Conservation (phyloP, 2,113 vertebrate genomes). For the Dolichotis patagonum region DNA sequence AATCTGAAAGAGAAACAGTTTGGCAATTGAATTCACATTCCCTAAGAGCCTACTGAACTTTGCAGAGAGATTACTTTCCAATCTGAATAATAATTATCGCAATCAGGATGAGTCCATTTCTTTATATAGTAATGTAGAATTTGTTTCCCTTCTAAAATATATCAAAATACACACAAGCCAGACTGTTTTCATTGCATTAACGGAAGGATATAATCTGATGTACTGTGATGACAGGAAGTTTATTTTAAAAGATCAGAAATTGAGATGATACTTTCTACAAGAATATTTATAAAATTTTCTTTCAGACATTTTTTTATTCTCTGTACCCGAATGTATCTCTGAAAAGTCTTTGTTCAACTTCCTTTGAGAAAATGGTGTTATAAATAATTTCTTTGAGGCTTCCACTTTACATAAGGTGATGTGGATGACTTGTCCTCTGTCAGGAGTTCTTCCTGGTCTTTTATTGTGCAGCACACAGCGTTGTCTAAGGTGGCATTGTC, state of each 20-base stretch:
- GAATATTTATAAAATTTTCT: neutral
- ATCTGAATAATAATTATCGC: neutral
- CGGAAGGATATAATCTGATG: neutral
- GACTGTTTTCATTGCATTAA: neutral
- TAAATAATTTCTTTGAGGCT: neutral
- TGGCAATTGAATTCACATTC: neutral
- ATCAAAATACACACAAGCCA: neutral
- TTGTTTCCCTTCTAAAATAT: neutral
- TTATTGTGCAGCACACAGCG: neutral
- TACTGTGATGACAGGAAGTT: neutral
- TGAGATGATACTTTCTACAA: neutral
- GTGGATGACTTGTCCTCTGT: neutral
- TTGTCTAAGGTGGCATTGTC: neutral
- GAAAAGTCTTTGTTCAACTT: constrained; percentile 15
- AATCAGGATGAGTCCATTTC: neutral
- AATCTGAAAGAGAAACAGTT: constrained; percentile 18
- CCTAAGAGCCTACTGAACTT: neutral
- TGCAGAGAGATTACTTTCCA: neutral
- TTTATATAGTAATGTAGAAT: neutral
- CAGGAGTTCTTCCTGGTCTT: neutral
- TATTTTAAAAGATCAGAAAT: neutral
- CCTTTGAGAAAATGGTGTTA: neutral
- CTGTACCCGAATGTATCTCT: neutral
- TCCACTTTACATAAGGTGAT: neutral
- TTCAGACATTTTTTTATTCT: neutral